These are phyloP conservation scores for Oxystoma pomonae DNA, from an alignment of 2,888 invertebrate species.

Conservation along the genomic window DNA sequence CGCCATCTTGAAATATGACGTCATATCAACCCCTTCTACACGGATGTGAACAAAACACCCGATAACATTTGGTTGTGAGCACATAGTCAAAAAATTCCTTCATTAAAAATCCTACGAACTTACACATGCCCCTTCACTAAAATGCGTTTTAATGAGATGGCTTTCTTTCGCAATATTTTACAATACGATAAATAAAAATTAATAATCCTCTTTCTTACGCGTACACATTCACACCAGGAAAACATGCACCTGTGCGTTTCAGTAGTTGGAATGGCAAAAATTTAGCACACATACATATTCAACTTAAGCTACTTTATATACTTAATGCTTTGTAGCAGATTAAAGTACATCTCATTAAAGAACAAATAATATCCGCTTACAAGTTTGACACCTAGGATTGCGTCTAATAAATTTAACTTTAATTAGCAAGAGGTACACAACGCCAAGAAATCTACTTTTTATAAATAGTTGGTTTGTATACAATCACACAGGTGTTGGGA, in stretches of 20 bases:
- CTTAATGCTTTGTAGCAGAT: background rate
- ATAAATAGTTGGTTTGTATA: background rate
- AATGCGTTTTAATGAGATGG: too few species aligned
- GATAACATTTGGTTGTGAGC: too few species aligned
- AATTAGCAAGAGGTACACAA: background rate
- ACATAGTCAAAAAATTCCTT: too few species aligned
- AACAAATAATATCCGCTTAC: background rate
- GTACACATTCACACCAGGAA: too few species aligned
- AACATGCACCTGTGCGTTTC: background rate
- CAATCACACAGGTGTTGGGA: background rate
- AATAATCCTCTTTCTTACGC: too few species aligned
- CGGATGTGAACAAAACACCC: too few species aligned
- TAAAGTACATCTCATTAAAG: background rate
- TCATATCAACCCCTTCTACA: too few species aligned
- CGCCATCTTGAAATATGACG: too few species aligned
- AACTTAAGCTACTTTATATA: background rate
- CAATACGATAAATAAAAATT: too few species aligned
- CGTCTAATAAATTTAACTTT: background rate
- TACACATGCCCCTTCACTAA: too few species aligned
- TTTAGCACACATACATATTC: background rate
- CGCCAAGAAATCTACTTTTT: background rate
- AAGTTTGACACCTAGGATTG: background rate
- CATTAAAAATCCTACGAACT: too few species aligned
- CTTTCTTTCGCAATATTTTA: too few species aligned
- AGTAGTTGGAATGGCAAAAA: background rate